Evolutionary conservation across 2,888 invertebrate species (phyloP), one percentile per base, ranked within the genome.

Genomic region (Leuctra nigra): DNA sequence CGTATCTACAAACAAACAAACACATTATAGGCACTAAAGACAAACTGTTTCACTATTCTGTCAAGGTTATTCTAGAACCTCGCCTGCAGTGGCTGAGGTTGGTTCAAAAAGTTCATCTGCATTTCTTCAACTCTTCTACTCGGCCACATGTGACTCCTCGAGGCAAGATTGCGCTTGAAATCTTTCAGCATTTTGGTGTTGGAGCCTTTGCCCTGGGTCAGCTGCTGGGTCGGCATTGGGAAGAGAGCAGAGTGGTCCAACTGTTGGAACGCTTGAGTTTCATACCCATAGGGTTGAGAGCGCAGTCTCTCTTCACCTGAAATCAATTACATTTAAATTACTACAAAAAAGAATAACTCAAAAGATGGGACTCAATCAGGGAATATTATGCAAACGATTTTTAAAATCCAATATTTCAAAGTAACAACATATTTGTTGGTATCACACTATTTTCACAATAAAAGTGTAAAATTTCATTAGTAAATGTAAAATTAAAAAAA

Each of bases 131-230:
- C 50, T 1, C 50, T 16, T 18, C 50, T 33, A 16, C 33, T 33
- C 6, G 50, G 35, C 50, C 50, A 50, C 35, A 50, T 16, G 20
- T 33, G 33, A 13, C 50, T 35, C 4, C 35, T 18, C 6, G 33
- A 33, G 22, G 33, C 35, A 11, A 35, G 50, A 7, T 16, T 35
- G 13, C 33, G 16, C 33, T 50, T 50, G 33, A 35, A 50, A 13
- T 50, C 50, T 20, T 50, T 50, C 18, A 35, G 18, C 50, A 35
- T 50, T 14, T 50, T 50, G 35, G 33, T 50, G 33, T 50, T 33
- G 35, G 50, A 33, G 4, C 48, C 48, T 23, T 46, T 46, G 46
- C 23, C n/a, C 14, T 22, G 11, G 9, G 4, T 22, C 14, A 24
- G 9, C 9, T 23, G 46, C 20, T 46, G 46, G 16, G 25, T 25